A percentile compares a stretch with the other conserved stretches of the same genome.
Conservation (phyloP, 2,797 vertebrate genomes). For the Pristis pectinata region DNA sequence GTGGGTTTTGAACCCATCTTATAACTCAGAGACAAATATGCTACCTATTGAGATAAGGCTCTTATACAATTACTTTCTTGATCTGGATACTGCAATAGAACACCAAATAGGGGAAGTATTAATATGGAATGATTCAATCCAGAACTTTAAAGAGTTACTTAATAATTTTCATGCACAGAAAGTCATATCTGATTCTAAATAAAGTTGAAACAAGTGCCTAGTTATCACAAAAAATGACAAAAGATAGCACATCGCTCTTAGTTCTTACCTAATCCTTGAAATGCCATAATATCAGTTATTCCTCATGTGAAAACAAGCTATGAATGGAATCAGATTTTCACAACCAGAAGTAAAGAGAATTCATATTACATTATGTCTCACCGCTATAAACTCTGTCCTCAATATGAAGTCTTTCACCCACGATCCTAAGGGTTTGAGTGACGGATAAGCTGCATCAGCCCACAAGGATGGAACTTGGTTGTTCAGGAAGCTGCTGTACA, state of each 20-base stretch:
- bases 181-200: neutral
- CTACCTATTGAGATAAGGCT: neutral
- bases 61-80: neutral
- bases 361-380: slow-evolving; percentile 45
- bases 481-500: slow-evolving; percentile 70
- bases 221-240: neutral
- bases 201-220: neutral
- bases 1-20: neutral
- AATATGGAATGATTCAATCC: neutral
- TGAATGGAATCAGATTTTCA: neutral
- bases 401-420: slow-evolving; percentile 68
- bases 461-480: slow-evolving; percentile 65
- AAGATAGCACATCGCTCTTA: neutral
- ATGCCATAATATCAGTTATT: neutral
- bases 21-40: neutral
- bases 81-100: neutral
- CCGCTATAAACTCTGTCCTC: slow-evolving; percentile 66
- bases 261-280: neutral
- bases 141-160: neutral
- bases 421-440: slow-evolving; percentile 64
- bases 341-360: neutral
- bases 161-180: neutral
- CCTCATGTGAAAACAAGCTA: neutral
- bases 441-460: slow-evolving; percentile 61
- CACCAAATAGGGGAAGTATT: neutral